Evolutionary conservation across 2,113 vertebrate species (phyloP), one percentile per base, ranked within the genome.

Genomic region (Calyptomena viridis): DNA sequence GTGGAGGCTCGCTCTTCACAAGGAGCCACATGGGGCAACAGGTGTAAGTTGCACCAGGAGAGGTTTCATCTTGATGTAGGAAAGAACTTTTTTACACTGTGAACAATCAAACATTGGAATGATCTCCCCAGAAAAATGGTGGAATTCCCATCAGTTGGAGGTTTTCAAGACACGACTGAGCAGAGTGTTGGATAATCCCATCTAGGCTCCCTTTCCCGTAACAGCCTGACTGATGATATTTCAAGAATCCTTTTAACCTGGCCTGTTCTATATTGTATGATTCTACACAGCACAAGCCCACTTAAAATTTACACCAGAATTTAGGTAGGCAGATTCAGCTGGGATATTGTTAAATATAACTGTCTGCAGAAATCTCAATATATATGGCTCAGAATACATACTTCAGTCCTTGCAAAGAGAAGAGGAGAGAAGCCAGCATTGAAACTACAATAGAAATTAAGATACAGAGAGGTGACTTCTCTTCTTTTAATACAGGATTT

Each of bases 111-210:
- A 59, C 39, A 76, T 39, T 23, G 33, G 50, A 76, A 81, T 0
- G 0, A 55, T n/a, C 4, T 77, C 9, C 19, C 20, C 46, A 42
- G 17, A 14, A n/a, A 77, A 9, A 13, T 15, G 27, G 22, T 55
- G 28, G 12, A 53, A 46, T 27, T 23, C 7, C 6, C 16, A 49
- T 44, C 35, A 75, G 0, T 1, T 14, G 60, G 33, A 87, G 22
- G 3, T 30, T 67, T 47, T 40, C 28, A 50, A 50, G 37, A 56
- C 3, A 14, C 0, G 3, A 2, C 5, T 9, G n/a, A 31, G 10
- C 12, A 69, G 25, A 17, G 30, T 55, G 24, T 14, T 69, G 23
- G 30, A 55, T 31, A 90, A 76, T 22, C 13, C 47, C 30, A 35
- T 12, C 13, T 25, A 68, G 13, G 20, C n/a, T 83, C 50, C 35